Conservation (phyloP, 2,797 vertebrate genomes). For the Myripristis jacobus region DNA sequence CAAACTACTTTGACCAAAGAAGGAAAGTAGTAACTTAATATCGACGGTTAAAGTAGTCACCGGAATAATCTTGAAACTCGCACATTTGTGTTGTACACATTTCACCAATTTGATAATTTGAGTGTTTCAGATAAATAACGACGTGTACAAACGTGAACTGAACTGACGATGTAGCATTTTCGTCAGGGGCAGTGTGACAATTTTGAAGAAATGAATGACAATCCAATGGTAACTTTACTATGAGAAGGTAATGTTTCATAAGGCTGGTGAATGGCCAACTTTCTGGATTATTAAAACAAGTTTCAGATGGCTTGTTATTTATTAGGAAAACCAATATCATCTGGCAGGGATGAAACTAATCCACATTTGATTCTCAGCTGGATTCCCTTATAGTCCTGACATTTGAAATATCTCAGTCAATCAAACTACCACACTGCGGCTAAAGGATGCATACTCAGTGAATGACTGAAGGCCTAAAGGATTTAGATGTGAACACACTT, state of each 20-base stretch:
- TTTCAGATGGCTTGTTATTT: constrained; percentile 6
- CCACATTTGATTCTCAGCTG: not conserved
- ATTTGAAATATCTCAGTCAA: constrained; percentile 1
- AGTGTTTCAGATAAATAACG: not conserved
- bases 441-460: not conserved
- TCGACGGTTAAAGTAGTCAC: not conserved
- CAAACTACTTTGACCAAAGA: constrained; percentile 56
- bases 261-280: constrained; percentile 8
- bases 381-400: not conserved
- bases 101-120: not conserved
- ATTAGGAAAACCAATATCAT: constrained; percentile 13
- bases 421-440: not conserved
- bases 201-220: constrained; percentile 1
- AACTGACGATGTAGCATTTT: constrained; percentile 4
- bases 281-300: constrained; percentile 54
- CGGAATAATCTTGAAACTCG: not conserved
- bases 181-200: not conserved
- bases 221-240: constrained; percentile 15
- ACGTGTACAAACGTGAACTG: constrained; percentile 3
- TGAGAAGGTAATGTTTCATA: constrained; percentile 15
- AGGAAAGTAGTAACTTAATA: constrained; percentile 24
- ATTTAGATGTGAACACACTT: not conserved
- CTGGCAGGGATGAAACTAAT: constrained; percentile 10
- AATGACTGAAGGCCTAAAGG: not conserved
- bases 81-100: not conserved